Evolutionary conservation across 1,140 invertebrate genomes (phyloP).

Genomic region (Temnothorax longispinosus): DNA sequence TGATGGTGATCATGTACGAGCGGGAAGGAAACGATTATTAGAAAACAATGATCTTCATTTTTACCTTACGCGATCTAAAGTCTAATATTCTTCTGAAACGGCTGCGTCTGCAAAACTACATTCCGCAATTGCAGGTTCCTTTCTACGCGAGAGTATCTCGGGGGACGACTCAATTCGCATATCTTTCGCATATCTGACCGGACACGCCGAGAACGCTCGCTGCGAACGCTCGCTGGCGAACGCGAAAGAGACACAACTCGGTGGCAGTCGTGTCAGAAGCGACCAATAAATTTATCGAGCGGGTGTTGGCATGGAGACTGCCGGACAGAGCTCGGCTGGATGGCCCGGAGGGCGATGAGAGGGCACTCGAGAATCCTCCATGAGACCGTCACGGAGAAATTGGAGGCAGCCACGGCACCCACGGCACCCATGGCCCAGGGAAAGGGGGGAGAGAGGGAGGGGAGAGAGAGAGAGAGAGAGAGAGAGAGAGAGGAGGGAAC

Average conservation of each 20-base stretch:
- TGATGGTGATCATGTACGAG: neutral
- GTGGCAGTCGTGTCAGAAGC: slow-evolving; percentile 79
- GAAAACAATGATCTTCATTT: neutral
- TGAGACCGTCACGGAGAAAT: slow-evolving; percentile 84
- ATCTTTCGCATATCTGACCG: neutral
- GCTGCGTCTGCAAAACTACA: neutral
- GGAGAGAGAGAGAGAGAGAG: slow-evolving; percentile 42
- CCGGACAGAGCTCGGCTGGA: slow-evolving; percentile 84
- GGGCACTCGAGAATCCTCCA: slow-evolving; percentile 85
- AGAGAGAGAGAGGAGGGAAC: slow-evolving; percentile 41
- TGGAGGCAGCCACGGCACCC: slow-evolving; percentile 78
- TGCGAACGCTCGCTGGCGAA: slow-evolving; percentile 15
- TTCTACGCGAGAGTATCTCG: neutral
- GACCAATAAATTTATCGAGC: slow-evolving; percentile 86
- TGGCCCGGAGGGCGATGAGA: slow-evolving; percentile 84
- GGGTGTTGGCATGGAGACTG: slow-evolving; percentile 86
- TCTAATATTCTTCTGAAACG: neutral
- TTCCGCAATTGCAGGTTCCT: neutral
- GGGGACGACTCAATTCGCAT: neutral
- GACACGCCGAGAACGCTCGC: neutral
- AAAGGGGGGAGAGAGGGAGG: slow-evolving; percentile 46
- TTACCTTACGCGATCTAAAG: neutral
- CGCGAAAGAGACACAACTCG: slow-evolving; percentile 67
- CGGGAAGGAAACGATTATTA: neutral
- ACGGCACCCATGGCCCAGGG: slow-evolving; percentile 63